Evolutionary conservation across 2,797 vertebrate species (phyloP), one percentile per base, ranked within the genome.

Genomic region (Geotrypetes seraphini): DNA sequence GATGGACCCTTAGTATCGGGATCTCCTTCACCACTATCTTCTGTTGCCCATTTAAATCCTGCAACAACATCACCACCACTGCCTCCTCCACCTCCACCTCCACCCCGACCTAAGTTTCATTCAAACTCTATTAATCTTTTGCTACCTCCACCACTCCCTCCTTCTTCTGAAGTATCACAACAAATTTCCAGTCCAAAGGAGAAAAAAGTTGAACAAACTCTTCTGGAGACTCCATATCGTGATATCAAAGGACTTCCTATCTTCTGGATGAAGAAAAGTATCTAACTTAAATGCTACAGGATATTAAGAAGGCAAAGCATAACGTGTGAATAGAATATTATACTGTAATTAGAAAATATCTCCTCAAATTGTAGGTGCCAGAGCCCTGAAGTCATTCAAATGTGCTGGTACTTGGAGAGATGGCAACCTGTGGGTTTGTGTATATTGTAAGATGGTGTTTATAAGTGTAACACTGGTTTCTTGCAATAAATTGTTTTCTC

Each of bases 261-360:
- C 67, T 97, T 86, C 50, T 97, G 94, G 94, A 97, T 99, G 95
- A 89, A 90, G 63, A 99, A 99, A 63, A 61, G 86, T 47, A 82
- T 97, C 50, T 90, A 69, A 83, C 10, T 8, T 16, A 7, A 7
- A 4, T 0, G 3, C 12, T 3, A 2, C n/a, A n/a, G n/a, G n/a
- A n/a, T n/a, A n/a, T n/a, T n/a, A n/a, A n/a, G n/a, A n/a, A n/a
- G n/a, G 11, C 10, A 21, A 33, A 16, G 28, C 12, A 20, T 17
- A 39, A n/a, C n/a, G n/a, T n/a, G n/a, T n/a, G n/a, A n/a, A n/a
- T n/a, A n/a, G n/a, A n/a, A n/a, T n/a, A n/a, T n/a, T n/a, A n/a
- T n/a, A n/a, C 7, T 32, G 20, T 19, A 34, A n/a, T n/a, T n/a
- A n/a, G n/a, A n/a, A n/a, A n/a, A n/a, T n/a, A n/a, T n/a, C n/a